Evolutionary conservation across 2,888 invertebrate genomes (phyloP).

Genomic region (Agonopterix heracliana): DNA sequence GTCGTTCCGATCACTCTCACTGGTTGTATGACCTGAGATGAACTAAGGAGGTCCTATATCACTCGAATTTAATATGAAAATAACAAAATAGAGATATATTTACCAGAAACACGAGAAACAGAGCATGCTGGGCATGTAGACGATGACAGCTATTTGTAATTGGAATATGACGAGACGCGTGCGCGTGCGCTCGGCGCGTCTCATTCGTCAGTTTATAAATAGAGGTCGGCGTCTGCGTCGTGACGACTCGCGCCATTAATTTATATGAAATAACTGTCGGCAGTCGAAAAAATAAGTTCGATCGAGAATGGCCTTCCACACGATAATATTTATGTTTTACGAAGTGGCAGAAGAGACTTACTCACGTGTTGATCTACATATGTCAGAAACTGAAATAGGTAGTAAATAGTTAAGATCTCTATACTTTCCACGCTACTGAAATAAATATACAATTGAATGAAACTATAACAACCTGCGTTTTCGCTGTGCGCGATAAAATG

Average conservation of each 20-base stretch:
- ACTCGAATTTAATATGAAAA: constrained; percentile 15
- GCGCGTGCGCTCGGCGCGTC: constrained; percentile 70
- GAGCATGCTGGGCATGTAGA: constrained; percentile 51
- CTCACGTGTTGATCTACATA: constrained; percentile 43
- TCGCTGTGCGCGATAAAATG: neutral
- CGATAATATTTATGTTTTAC: constrained; percentile 75
- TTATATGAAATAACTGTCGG: constrained; percentile 77
- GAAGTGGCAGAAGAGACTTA: constrained; percentile 53
- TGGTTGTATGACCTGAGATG: constrained; percentile 10
- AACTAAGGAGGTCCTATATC: constrained; percentile 3
- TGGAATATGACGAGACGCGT: constrained; percentile 73
- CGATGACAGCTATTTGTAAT: constrained; percentile 74
- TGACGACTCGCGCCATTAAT: constrained; percentile 76
- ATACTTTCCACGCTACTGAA: constrained; percentile 19
- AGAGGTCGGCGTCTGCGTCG: constrained; percentile 72
- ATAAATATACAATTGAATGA: neutral
- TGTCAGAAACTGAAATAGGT: constrained; percentile 47
- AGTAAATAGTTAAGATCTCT: constrained; percentile 7
- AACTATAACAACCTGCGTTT: neutral
- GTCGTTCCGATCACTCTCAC: constrained; percentile 15
- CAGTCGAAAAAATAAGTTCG: constrained; percentile 73
- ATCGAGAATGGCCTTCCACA: constrained; percentile 68
- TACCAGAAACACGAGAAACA: constrained; percentile 40
- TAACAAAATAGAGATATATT: constrained; percentile 37
- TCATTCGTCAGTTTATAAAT: constrained; percentile 76